Evolutionary conservation across 2,797 vertebrate genomes (phyloP), one percentile per base, ranked within the genome.

Genomic region (Lepilemur ruficaudatus): DNA sequence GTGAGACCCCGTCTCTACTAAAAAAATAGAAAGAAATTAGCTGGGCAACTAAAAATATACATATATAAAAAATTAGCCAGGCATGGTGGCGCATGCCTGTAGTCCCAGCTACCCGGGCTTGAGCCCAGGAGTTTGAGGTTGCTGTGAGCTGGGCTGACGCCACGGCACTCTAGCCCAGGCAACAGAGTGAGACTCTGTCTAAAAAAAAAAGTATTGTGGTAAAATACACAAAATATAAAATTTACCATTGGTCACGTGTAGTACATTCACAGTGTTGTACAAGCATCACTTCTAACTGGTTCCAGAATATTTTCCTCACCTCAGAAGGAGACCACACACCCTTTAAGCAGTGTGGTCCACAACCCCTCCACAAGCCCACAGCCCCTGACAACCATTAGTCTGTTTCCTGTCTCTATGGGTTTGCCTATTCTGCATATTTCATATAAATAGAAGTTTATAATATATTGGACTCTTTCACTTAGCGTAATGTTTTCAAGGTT

Each of bases 181-280:
- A 48, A 94, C 83, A 93, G 10, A 46, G 2, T 11, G 46, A 46
- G 46, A 46, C 46, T 46, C 46, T 46, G 46, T 46, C 46, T 46
- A 46, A 46, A 46, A 46, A 46, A 25, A 65, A 90, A 67, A 35
- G 22, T 86, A 35, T 43, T 48, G 10, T 50, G 59, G 72, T 63
- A 50, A 94, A 87, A 92, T 35, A 32, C 35, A 84, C 28, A 13
- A 25, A 89, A 80, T 30, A 59, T 48, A 52, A 59, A 83, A 43
- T 13, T 7, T 32, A 43, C 50, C 23, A 3, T 72, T 38, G 8
- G 25, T 28, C 43, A 23, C 6, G 2, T 41, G 46, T 12, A 20
- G 18, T 5, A 4, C 25, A n/a, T 25, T n/a, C 43, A 10, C 32
- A 23, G 0, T 28, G 28, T 32, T 35, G 6, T 30, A 13, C 4